Percentiles rank a stretch among this genome's conserved stretches.
These are phyloP conservation scores for Scelioninae gen. 1 DNA, from an alignment of 2,888 invertebrate genomes.

Conservation along the genomic window DNA sequence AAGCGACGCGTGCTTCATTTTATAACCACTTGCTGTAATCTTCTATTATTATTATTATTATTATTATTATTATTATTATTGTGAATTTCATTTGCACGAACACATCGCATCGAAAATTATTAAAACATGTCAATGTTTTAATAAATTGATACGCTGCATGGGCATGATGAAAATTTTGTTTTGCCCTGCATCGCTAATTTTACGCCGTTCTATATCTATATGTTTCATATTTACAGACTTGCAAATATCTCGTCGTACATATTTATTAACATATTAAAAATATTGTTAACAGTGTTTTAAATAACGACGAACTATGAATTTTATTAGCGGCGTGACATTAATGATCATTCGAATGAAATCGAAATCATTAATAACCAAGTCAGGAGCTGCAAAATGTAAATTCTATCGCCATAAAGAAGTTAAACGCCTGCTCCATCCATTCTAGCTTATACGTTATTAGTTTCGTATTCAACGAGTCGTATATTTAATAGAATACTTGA, in stretches of 20 bases:
- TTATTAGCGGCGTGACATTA: slow-evolving; percentile 1
- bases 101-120: slow-evolving; percentile 14
- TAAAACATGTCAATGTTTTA: slow-evolving; percentile 26
- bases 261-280: slow-evolving; percentile 17
- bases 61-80: slow-evolving; percentile 15
- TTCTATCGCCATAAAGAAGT: slow-evolving; percentile 41
- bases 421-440: slow-evolving; percentile 15
- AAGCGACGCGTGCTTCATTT: slow-evolving; percentile 12
- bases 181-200: not conserved
- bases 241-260: slow-evolving; percentile 8
- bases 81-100: slow-evolving; percentile 26
- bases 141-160: slow-evolving; percentile 24
- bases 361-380: slow-evolving; percentile 41
- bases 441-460: slow-evolving; percentile 44
- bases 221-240: not conserved
- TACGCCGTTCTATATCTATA: not conserved
- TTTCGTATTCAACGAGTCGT: slow-evolving; percentile 45
- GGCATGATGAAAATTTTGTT: slow-evolving; percentile 21
- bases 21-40: slow-evolving; percentile 36
- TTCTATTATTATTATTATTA: slow-evolving; percentile 19
- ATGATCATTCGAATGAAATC: slow-evolving; percentile 13
- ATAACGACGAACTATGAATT: not conserved
- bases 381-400: slow-evolving; percentile 32
- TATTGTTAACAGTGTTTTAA: not conserved
- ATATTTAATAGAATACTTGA: slow-evolving; percentile 56